These are phyloP conservation scores for Rhagophthalmus giganteus DNA, from an alignment of 2,888 invertebrate genomes.

Conservation along the genomic window DNA sequence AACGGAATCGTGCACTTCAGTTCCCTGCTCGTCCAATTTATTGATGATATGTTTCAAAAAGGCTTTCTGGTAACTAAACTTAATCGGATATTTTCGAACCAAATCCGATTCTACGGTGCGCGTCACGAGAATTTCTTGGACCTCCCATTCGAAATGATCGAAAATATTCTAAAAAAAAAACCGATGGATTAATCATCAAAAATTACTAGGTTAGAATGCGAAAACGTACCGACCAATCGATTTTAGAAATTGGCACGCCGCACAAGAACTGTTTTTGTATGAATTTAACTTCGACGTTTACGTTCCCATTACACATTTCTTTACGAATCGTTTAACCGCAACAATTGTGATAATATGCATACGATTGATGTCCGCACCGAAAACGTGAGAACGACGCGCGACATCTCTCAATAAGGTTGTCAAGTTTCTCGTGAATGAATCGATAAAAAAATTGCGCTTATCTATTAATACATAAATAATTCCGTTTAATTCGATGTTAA, in stretches of 20 bases:
- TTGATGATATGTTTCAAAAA: constrained; percentile 69
- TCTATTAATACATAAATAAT: too few species aligned
- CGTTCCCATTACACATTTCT: constrained; percentile 26
- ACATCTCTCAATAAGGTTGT: background rate
- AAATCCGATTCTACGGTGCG: constrained; percentile 61
- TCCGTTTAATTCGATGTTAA: too few species aligned
- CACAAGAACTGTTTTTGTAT: constrained; percentile 48
- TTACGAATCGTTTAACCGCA: background rate
- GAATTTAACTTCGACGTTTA: constrained; percentile 15
- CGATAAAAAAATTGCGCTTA: too few species aligned
- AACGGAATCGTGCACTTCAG: constrained; percentile 68
- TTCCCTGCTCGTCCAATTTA: constrained; percentile 58
- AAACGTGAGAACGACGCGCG: background rate
- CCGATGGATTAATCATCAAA: too few species aligned
- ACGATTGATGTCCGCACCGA: background rate
- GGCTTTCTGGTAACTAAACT: constrained; percentile 62
- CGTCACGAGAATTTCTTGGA: constrained; percentile 63
- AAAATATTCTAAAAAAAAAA: constrained; percentile 36
- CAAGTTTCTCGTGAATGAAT: too few species aligned
- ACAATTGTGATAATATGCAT: background rate
- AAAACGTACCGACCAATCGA: constrained; percentile 37
- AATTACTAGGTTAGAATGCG: too few species aligned
- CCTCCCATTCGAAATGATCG: constrained; percentile 51
- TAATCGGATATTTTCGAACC: constrained; percentile 64
- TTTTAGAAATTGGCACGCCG: constrained; percentile 38